phyloP scores from a whole-genome alignment of 2,888 invertebrate species.

The Polylopha cassiicola region DNA sequence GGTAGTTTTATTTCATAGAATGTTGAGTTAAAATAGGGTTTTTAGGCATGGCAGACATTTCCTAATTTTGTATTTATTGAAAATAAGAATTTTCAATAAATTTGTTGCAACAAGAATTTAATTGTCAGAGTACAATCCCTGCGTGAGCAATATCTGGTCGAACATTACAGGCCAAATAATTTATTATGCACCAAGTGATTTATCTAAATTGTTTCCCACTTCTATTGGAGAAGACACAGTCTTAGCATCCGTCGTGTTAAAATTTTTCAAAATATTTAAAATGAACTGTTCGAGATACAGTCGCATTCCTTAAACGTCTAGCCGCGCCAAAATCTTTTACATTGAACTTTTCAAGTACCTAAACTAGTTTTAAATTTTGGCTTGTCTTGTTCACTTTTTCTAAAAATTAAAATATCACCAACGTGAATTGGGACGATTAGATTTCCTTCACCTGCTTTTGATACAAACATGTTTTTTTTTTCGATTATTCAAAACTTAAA shows the following conservation, averaged over 20 bases:
- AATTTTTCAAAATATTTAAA: not conserved
- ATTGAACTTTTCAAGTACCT: constrained; percentile 4
- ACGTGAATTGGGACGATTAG: constrained; percentile 2
- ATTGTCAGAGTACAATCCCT: not conserved
- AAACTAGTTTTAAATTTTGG: constrained; percentile 1
- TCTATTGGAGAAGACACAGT: not conserved
- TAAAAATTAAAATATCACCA: constrained; percentile 5
- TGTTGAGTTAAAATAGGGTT: too few relatives aligned
- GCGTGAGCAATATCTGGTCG: constrained; percentile 1
- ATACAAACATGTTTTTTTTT: constrained; percentile 5
- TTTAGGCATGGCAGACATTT: too few relatives aligned
- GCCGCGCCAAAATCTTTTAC: constrained; percentile 4
- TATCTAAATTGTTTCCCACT: not conserved
- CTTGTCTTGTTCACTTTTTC: constrained; percentile 1
- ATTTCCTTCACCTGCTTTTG: not conserved
- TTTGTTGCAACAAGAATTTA: not conserved
- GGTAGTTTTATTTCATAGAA: too few relatives aligned
- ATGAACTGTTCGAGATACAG: constrained; percentile 1
- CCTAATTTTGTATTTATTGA: too few relatives aligned
- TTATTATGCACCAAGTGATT: not conserved
- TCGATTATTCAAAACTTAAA: constrained; percentile 9
- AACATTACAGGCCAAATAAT: constrained; percentile 1
- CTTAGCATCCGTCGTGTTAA: constrained; percentile 1
- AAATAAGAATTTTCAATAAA: too few relatives aligned
- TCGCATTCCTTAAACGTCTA: not conserved